phyloP scores from a whole-genome alignment of 2,888 invertebrate species.

The Dorcus parallelipipedus region DNA sequence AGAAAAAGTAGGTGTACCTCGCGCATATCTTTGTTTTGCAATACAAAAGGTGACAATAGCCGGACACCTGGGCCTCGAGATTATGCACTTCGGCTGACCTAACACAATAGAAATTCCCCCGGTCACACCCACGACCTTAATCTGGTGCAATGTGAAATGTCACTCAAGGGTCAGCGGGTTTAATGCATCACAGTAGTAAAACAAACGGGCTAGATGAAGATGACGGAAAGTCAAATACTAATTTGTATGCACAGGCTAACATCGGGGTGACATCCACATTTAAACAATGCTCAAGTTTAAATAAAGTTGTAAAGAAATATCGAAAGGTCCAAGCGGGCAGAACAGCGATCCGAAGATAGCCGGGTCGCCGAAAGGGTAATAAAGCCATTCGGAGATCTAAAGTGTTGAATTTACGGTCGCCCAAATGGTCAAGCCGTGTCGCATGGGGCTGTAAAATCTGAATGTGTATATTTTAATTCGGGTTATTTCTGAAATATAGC shows the following conservation, averaged over 20 bases:
- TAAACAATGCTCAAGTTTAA: constrained; percentile 27
- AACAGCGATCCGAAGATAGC: constrained; percentile 23
- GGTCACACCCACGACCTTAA: constrained; percentile 27
- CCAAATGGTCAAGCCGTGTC: constrained; percentile 33
- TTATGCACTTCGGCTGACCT: constrained; percentile 29
- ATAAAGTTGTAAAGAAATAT: constrained; percentile 28
- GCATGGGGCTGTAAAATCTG: constrained; percentile 24
- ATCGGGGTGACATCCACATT: constrained; percentile 24
- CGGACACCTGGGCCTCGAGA: constrained; percentile 22
- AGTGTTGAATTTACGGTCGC: constrained; percentile 31
- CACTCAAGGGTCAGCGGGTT: constrained; percentile 18
- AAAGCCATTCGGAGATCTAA: constrained; percentile 33
- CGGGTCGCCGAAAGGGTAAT: constrained; percentile 28
- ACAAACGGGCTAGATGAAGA: neutral
- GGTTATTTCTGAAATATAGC: neutral
- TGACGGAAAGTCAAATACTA: constrained; percentile 7
- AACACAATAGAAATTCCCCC: constrained; percentile 31
- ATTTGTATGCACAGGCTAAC: constrained; percentile 24
- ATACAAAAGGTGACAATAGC: constrained; percentile 20
- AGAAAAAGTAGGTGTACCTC: too few relatives aligned
- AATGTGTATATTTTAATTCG: neutral
- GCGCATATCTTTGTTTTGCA: constrained; percentile 14
- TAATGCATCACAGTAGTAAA: neutral
- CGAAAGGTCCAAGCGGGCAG: constrained; percentile 16
- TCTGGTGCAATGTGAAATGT: constrained; percentile 25